Evolutionary conservation across 2,113 vertebrate species (phyloP).

Genomic region (Argyrosomus japonicus): DNA sequence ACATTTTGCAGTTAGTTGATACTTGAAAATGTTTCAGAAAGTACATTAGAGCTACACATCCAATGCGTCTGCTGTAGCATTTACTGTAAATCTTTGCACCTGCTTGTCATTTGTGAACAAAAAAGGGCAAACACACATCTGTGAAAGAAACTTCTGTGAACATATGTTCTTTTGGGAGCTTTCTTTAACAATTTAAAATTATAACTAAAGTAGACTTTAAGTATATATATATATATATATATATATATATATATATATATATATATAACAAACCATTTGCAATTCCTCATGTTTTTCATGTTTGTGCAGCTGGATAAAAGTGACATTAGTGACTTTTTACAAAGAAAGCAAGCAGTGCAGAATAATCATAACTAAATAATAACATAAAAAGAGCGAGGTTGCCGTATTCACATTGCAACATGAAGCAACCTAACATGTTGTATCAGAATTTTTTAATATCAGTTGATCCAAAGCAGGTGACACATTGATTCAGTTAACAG

Average conservation of each 20-base stretch:
- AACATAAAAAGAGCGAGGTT: background rate
- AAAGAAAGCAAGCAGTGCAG: too few relatives aligned
- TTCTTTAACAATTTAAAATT: background rate
- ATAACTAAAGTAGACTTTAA: background rate
- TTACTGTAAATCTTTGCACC: background rate
- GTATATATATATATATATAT: too few relatives aligned
- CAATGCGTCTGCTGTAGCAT: background rate
- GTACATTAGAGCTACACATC: background rate
- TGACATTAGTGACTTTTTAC: too few relatives aligned
- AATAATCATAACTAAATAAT: too few relatives aligned
- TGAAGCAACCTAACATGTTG: background rate
- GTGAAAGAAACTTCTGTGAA: background rate
- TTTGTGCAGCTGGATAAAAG: too few relatives aligned
- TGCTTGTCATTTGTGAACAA: background rate
- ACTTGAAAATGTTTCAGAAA: background rate
- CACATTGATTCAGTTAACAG: conserved; percentile 36
- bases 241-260: too few relatives aligned
- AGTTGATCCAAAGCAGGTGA: conserved; percentile 21
- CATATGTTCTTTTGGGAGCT: background rate
- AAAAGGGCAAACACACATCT: background rate
- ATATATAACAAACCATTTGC: too few relatives aligned
- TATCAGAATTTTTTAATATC: conserved; percentile 9
- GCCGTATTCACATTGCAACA: background rate
- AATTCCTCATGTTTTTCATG: too few relatives aligned
- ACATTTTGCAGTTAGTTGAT: background rate